A percentile compares a stretch with the other conserved stretches of the same genome.
Conservation (phyloP, 2,113 vertebrate genomes). For the Beaufortia kweichowensis region DNA sequence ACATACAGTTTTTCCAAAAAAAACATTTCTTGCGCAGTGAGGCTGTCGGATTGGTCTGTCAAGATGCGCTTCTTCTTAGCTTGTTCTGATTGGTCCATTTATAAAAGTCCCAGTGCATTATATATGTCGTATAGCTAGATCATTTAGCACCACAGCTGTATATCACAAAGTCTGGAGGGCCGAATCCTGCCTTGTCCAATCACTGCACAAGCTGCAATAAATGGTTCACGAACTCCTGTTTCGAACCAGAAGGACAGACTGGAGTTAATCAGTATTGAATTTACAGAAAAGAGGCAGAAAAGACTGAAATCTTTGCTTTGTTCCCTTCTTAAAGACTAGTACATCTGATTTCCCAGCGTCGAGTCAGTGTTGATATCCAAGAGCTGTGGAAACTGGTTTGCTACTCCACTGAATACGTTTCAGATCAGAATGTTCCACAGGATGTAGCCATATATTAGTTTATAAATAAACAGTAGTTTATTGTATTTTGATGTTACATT, state of each 20-base stretch:
- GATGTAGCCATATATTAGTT: background rate
- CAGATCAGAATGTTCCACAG: background rate
- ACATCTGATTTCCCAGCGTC: background rate
- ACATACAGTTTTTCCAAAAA: constrained; percentile 60
- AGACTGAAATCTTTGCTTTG: constrained; percentile 23
- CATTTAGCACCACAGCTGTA: too few species aligned
- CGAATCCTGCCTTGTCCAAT: background rate
- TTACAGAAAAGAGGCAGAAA: constrained; percentile 2
- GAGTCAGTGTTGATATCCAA: constrained; percentile 25
- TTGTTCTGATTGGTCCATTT: constrained; percentile 43
- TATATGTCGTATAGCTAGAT: too few species aligned
- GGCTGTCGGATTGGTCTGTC: constrained; percentile 48
- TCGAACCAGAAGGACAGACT: background rate
- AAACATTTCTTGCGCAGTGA: constrained; percentile 60
- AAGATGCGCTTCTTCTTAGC: constrained; percentile 59
- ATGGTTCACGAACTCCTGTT: background rate
- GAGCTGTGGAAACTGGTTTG: background rate
- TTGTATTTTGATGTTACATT: constrained; percentile 47
- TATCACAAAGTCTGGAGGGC: background rate
- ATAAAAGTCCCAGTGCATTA: constrained; percentile 38
- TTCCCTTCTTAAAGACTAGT: constrained; percentile 64
- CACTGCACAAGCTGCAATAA: background rate
- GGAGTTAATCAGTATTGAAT: background rate
- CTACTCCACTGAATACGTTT: background rate
- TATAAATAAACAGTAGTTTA: constrained; percentile 45